phyloP scores from a whole-genome alignment of 2,888 invertebrate genomes.

The Julus scandinavius region DNA sequence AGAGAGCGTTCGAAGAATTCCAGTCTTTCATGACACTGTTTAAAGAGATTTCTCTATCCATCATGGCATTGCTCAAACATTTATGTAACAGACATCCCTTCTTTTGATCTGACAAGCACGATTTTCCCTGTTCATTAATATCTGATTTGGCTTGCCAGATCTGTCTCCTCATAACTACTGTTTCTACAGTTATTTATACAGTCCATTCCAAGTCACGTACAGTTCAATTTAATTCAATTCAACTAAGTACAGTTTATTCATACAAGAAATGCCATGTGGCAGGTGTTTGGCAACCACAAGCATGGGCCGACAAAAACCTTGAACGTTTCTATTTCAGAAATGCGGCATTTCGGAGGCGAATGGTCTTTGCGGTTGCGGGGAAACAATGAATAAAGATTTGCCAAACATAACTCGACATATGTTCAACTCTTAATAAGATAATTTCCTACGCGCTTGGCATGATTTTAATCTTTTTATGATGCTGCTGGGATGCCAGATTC shows the following conservation, averaged over 20 bases:
- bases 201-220: neutral
- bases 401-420: neutral
- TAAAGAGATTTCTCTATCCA: neutral
- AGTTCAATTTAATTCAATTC: too few species aligned
- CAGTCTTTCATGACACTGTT: neutral
- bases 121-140: too few species aligned
- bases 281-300: too few species aligned
- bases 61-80: too few species aligned
- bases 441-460: neutral
- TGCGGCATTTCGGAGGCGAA: conserved; percentile 2
- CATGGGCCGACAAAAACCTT: too few species aligned
- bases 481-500: conserved; percentile 37
- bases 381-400: conserved; percentile 5
- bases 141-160: neutral
- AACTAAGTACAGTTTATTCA: too few species aligned
- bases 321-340: neutral
- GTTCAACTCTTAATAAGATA: conserved; percentile 24
- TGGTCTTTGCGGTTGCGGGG: conserved; percentile 27
- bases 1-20: neutral
- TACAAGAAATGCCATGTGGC: too few species aligned
- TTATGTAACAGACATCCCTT: neutral
- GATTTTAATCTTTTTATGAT: conserved; percentile 43
- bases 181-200: too few species aligned
- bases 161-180: too few species aligned
- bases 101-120: too few species aligned